Base-by-base conservation (phyloP, 1,140 invertebrate species). In the Temnothorax longispinosus region DNA sequence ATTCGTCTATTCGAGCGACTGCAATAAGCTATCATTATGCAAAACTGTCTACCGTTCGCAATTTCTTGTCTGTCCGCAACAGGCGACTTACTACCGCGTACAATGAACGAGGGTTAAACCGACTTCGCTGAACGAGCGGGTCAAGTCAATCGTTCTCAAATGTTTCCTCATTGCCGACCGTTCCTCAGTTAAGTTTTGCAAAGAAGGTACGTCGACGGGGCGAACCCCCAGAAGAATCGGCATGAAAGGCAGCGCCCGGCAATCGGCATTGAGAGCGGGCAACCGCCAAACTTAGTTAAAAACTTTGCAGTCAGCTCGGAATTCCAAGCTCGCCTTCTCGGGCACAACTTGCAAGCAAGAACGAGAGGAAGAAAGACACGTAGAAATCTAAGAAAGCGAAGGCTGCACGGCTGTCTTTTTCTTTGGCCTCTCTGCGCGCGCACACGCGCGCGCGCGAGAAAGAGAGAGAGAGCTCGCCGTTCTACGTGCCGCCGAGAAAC, bases 201-300 rank as follows among this genome's bases (percentile, higher is more conserved):
- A 82, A 81, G 81, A 62, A 77, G 78, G 64, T 86, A 74, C 52
- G 78, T 75, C 58, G 85, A 65, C 50, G 35, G 38, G 56, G 56
- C 88, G 44, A 80, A 32, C 67, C 65, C 65, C 69, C 77, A 82
- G 88, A 90, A 91, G 90, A 91, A 91, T 87, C 90, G 88, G 88
- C 86, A 77, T 86, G 90, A 90, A 91, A 91, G 90, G 90, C 75
- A 86, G 50, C 69, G 71, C 64, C 75, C 75, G 76, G 82, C 78
- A 81, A 91, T 78, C 65, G 90, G 81, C 80, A 88, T 88, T 65
- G 85, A 72, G 58, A 74, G 71, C 67, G 85, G 87, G 90, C 87
- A 91, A 92, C 89, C 92, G 76, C 88, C 87, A 89, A 93, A 93
- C 92, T 93, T 93, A 93, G 92, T 93, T 93, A 92, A 92, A 93